phyloP scores from a whole-genome alignment of 1,140 invertebrate species.

The Aleiodes sp. region DNA sequence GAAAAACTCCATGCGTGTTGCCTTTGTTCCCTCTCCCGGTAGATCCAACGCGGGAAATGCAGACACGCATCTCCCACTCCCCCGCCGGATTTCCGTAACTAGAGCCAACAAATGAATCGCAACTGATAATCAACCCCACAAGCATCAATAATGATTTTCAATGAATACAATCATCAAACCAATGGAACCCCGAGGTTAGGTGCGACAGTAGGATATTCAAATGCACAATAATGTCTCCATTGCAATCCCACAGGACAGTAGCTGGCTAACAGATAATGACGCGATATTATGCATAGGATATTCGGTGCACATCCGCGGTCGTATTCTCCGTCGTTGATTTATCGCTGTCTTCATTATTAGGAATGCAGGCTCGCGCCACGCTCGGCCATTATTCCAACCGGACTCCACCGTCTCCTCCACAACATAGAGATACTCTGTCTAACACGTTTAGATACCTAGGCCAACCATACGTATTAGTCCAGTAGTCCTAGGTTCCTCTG shows the following conservation, averaged over 20 bases:
- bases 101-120: too few relatives aligned
- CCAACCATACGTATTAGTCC: constrained; percentile 3
- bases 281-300: constrained; percentile 67
- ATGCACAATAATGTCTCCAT: constrained; percentile 10
- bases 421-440: constrained; percentile 33
- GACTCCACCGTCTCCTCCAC: constrained; percentile 34
- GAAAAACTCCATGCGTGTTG: too few relatives aligned
- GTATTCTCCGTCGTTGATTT: constrained; percentile 66
- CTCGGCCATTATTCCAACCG: constrained; percentile 58
- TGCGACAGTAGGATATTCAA: constrained; percentile 1
- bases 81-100: too few relatives aligned
- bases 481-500: neutral
- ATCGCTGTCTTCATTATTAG: constrained; percentile 68
- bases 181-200: neutral
- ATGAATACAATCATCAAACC: neutral
- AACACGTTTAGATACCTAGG: neutral
- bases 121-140: too few relatives aligned
- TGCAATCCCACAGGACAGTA: constrained; percentile 28
- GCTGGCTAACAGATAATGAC: constrained; percentile 58
- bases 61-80: too few relatives aligned
- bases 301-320: constrained; percentile 65
- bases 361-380: constrained; percentile 60
- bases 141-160: too few relatives aligned
- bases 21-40: too few relatives aligned
- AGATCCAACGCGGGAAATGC: too few relatives aligned